phyloP scores from a whole-genome alignment of 1,140 invertebrate species.

The Ceratina calcarata region DNA sequence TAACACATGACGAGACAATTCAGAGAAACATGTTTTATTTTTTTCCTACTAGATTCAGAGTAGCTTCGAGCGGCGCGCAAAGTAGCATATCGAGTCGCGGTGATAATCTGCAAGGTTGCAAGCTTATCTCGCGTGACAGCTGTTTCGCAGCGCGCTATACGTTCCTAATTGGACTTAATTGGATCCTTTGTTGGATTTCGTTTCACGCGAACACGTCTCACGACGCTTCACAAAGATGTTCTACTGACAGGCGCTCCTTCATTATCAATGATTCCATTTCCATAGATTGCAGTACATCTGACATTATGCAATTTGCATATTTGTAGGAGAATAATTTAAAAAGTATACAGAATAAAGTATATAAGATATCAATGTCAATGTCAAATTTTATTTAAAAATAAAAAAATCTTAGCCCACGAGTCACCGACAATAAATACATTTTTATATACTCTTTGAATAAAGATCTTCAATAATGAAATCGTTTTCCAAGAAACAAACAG shows the following conservation, averaged over 20 bases:
- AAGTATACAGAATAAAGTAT: too few relatives aligned
- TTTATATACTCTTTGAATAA: too few relatives aligned
- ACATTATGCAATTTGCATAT: neutral
- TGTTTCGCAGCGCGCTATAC: conserved; percentile 36
- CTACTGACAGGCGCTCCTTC: neutral
- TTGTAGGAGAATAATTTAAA: neutral
- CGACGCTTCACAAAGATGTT: too few relatives aligned
- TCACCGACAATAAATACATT: too few relatives aligned
- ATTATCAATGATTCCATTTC: conserved; percentile 10
- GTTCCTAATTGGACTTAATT: conserved; percentile 50
- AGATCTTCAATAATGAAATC: neutral
- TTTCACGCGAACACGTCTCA: conserved; percentile 23
- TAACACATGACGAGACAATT: too few relatives aligned
- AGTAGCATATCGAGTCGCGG: conserved; percentile 21
- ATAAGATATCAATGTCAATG: too few relatives aligned
- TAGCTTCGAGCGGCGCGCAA: neutral
- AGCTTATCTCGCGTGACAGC: conserved; percentile 47
- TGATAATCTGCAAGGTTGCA: conserved; percentile 29
- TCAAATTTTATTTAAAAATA: too few relatives aligned
- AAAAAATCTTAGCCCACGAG: too few relatives aligned
- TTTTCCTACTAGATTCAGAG: neutral
- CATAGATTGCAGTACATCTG: too few relatives aligned
- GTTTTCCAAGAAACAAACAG: neutral
- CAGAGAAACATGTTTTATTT: neutral
- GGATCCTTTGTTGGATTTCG: conserved; percentile 49